Evolutionary conservation across 2,113 vertebrate genomes (phyloP), one percentile per base, ranked within the genome.

Genomic region (Centrocercus urophasianus): DNA sequence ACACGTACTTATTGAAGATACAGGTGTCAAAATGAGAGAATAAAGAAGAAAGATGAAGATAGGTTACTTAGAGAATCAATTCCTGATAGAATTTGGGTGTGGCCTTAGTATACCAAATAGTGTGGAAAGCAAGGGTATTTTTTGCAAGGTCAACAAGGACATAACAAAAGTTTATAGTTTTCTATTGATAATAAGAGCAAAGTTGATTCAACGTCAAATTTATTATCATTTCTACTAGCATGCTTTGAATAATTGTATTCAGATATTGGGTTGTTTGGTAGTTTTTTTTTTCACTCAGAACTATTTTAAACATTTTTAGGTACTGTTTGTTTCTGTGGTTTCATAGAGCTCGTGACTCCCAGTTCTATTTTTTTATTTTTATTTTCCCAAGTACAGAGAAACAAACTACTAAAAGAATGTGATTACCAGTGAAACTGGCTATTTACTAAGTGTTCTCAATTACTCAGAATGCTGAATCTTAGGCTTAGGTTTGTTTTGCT

Each of bases 31-130:
- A 90, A 79, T 16, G 15, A 79, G 22, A 40, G 73, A 28, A 30
- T 83, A 76, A 54, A 93, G 32, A 18, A 2, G 2, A 82, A 11
- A 36, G 22, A 40, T 88, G 28, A 63, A 72, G 48, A 76, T 73
- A 80, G 27, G 32, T 69, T 72, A n/a, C 38, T 57, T 61, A 40
- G 42, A 70, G 27, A 52, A 57, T 86, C 84, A 65, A 83, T 83
- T 90, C n/a, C 42, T 42, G 36, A 90, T 83, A 20, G 59, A 36
- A 43, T 93, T 85, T 88, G 83, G 67, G 20, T 88, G 72, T 65
- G 72, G 59, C 64, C 73, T 80, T 77, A 71, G 45, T 50, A 34
- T 77, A 32, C 40, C 54, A 85, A 27, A 20, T 27, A 40, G 16
- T 81, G 75, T 45, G 80, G 59, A 88, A 76, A 76, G 38, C 59